A percentile compares a stretch with the other conserved stretches of the same genome.
Conservation (phyloP, 2,797 vertebrate species). For the Pseudochirops cupreus region DNA sequence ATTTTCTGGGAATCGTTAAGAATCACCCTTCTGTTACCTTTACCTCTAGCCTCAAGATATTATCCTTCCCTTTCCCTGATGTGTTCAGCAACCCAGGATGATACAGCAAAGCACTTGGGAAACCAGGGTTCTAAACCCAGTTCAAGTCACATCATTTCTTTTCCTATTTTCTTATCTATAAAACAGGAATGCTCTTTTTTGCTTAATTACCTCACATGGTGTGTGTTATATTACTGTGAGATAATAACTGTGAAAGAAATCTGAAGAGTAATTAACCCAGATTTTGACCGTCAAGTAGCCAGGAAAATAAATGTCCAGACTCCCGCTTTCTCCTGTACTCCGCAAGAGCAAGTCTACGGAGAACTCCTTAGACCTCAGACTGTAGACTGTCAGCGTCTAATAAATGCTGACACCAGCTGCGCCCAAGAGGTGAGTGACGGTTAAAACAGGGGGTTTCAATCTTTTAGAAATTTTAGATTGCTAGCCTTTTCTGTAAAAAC, state of each 20-base stretch:
- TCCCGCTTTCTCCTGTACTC: background rate
- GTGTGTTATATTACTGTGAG: background rate
- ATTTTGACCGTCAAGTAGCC: background rate
- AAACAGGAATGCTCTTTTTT: background rate
- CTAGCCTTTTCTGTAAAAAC: background rate
- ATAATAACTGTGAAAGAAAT: background rate
- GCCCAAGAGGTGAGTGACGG: background rate
- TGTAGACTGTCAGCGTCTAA: no score
- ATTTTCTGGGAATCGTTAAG: background rate
- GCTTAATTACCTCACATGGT: background rate
- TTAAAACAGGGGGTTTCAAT: background rate
- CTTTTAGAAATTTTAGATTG: no score
- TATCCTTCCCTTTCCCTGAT: no score
- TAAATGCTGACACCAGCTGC: background rate
- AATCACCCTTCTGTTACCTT: background rate
- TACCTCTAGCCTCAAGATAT: background rate
- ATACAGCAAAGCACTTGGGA: background rate
- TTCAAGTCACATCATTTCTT: background rate
- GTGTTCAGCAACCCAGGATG: background rate
- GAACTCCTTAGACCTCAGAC: background rate
- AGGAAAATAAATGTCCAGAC: background rate
- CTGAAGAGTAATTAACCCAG: background rate
- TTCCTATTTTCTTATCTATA: background rate
- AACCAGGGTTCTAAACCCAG: background rate
- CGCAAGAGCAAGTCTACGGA: background rate